Conservation (phyloP, 23 tunicate genomes). For the Styela clava region DNA sequence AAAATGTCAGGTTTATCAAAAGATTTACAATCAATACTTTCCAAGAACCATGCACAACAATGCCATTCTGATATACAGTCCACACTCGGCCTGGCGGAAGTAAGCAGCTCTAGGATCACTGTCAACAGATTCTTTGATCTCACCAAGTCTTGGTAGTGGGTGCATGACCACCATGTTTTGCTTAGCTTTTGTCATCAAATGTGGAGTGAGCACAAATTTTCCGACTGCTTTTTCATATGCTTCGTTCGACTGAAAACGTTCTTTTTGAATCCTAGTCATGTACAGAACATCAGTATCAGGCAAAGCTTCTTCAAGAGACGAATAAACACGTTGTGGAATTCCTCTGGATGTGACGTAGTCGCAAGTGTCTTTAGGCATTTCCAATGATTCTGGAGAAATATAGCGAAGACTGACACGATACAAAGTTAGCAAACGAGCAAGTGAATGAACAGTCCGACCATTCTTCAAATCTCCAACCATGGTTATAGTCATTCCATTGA, state of each 20-base stretch:
- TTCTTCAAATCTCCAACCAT: conserved; percentile 92
- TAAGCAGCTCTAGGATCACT: conserved; percentile 94
- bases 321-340: conserved; percentile 50
- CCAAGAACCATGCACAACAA: conserved; percentile 80
- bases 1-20: too few species aligned
- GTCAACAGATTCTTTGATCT: conserved; percentile 81
- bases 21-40: conserved; percentile 42
- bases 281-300: conserved; percentile 91
- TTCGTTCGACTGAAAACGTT: conserved; percentile 47
- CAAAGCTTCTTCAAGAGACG: conserved; percentile 82
- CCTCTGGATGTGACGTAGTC: conserved; percentile 52
- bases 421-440: conserved; percentile 63
- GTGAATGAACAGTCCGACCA: conserved; percentile 91
- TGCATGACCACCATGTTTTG: conserved; percentile 90
- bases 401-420: conserved; percentile 80
- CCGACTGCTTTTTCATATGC: conserved; percentile 53
- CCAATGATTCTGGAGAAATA: conserved; percentile 48
- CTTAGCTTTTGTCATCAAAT: conserved; percentile 90
- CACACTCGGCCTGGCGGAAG: conserved; percentile 86
- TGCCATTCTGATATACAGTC: conserved; percentile 92
- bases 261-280: conserved; percentile 84
- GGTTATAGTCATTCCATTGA: conserved; percentile 89
- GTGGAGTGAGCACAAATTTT: conserved; percentile 81
- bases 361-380: conserved; percentile 80
- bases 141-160: conserved; percentile 75